These are phyloP conservation scores for Neotoma lepida DNA, from an alignment of 2,113 vertebrate genomes.

Conservation along the genomic window DNA sequence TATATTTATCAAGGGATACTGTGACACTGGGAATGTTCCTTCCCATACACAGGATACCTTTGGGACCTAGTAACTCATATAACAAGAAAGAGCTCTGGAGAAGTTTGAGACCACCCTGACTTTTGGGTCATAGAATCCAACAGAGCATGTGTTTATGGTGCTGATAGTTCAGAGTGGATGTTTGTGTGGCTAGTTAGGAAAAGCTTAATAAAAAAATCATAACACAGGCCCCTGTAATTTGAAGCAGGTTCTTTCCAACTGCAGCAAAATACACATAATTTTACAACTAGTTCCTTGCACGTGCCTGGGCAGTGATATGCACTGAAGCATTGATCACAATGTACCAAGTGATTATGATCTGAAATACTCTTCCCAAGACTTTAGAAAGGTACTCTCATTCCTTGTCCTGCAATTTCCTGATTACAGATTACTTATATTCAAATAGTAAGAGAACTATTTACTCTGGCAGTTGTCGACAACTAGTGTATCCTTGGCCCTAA, in stretches of 20 bases:
- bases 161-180: neutral
- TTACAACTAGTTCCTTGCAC: neutral
- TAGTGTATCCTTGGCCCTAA: neutral
- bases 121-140: neutral
- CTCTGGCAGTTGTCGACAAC: neutral
- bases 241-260: neutral
- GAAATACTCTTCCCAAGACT: neutral
- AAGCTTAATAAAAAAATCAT: neutral
- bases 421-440: neutral
- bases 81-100: neutral
- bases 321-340: neutral
- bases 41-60: too few species aligned
- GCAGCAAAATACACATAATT: neutral
- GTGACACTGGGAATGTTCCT: neutral
- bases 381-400: neutral
- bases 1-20: neutral
- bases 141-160: neutral
- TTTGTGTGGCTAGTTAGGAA: neutral
- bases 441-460: neutral
- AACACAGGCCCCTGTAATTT: neutral
- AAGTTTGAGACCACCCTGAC: neutral
- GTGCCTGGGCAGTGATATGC: neutral
- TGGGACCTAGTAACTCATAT: neutral
- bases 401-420: neutral
- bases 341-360: neutral